These are phyloP conservation scores for Cyanoramphus novaezelandiae DNA, from an alignment of 2,113 vertebrate species.

Conservation along the genomic window DNA sequence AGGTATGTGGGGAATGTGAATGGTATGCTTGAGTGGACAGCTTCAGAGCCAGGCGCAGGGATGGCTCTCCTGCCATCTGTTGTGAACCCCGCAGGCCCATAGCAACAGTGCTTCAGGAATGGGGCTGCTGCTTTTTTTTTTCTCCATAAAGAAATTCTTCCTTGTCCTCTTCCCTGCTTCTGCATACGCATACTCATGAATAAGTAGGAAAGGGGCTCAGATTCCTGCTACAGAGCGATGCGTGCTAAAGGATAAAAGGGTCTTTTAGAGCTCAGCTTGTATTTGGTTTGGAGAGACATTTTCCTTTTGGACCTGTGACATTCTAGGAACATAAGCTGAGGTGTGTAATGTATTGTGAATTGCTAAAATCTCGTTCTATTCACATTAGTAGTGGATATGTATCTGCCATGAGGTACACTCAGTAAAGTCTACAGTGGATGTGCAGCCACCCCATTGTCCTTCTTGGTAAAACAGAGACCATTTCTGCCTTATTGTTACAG, in stretches of 20 bases:
- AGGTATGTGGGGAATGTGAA: slow-evolving; percentile 81
- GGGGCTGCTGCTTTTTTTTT: slow-evolving; percentile 15
- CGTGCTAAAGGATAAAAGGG: slow-evolving; percentile 2
- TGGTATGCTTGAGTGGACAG: slow-evolving; percentile 80
- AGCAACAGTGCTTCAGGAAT: slow-evolving; percentile 80
- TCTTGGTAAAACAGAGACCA: neutral
- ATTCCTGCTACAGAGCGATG: slow-evolving; percentile 54
- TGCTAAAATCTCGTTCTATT: neutral
- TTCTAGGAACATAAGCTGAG: neutral
- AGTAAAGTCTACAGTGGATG: neutral
- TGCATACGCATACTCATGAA: slow-evolving; percentile 9
- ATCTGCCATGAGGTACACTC: neutral
- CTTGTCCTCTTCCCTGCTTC: neutral
- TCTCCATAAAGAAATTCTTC: slow-evolving; percentile 68
- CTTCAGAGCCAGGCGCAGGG: slow-evolving; percentile 68
- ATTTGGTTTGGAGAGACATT: neutral
- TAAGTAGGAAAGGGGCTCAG: slow-evolving; percentile 40
- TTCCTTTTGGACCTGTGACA: neutral
- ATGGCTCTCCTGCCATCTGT: slow-evolving; percentile 76
- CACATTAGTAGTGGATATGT: neutral
- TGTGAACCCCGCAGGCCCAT: slow-evolving; percentile 74
- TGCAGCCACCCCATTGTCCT: neutral
- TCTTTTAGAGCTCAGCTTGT: slow-evolving; percentile 48
- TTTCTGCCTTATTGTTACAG: neutral
- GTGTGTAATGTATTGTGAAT: neutral